Base-by-base conservation (phyloP, 2,888 invertebrate genomes). In the Troglohyphantes excavatus region DNA sequence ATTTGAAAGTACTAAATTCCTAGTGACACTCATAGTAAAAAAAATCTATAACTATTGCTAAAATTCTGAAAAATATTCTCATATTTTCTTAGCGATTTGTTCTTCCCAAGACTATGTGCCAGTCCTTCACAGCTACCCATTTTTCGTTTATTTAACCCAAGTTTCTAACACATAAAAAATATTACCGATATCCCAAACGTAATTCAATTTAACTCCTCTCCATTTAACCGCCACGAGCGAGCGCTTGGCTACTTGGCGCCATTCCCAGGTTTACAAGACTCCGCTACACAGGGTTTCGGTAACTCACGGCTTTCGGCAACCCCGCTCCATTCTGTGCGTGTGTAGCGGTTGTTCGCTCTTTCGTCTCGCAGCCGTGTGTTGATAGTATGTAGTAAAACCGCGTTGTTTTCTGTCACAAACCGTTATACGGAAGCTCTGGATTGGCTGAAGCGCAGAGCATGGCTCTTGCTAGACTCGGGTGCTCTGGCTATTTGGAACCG, bases 331-430 rank as follows among this genome's bases (percentile, higher is more conserved):
- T 23, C 59, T 9, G 43, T 33, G 33, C 43, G 46, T 33, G 76
- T 78, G 78, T 78, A 78, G 78, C 78, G 78, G 78, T 78, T 63
- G 59, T 33, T 21, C 13, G 43, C 65, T 78, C 65, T 65, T 46
- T 72, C 43, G 43, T 23, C 72, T 72, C 72, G 39, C 29, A 63
- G 76, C 29, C 53, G 76, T 76, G 39, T 61, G 33, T 59, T 76
- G 39, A 59, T 76, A 59, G 76, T 33, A 27, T 13, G 29, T 26
- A 61, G 29, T n/a, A 76, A 43, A 26, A n/a, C 19, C 72, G 46
- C 46, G 17, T 21, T 53, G 26, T 46, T 26, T n/a, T 68, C 39
- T 23, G 2, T 17, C n/a, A 23, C 43, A 21, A 29, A 29, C 76
- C 61, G 76, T 29, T 70, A 21, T 19, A 21, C 39, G 53, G 46